Evolutionary conservation across 2,888 invertebrate genomes (phyloP), one percentile per base, ranked within the genome.

Genomic region (Euproctis similis): DNA sequence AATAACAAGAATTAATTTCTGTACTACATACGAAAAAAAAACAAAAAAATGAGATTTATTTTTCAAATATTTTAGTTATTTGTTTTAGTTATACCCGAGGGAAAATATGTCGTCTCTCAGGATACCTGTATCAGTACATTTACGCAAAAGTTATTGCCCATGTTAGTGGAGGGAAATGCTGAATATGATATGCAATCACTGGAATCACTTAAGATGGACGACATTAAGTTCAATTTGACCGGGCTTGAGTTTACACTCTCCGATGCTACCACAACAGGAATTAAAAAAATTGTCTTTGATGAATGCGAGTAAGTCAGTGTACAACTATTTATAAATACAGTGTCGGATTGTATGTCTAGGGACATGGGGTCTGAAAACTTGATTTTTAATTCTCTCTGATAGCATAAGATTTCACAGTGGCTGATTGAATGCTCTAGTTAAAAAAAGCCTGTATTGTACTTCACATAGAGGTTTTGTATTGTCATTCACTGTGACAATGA

Each of bases 181-280:
- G 59, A 54, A 4, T 27, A 46, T 8, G 53, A 50, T 2, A 37
- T 46, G 5, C 54, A 59, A 18, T 44, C 43, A 0, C 27, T 60
- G 3, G 66, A 67, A 11, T 39, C 46, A 0, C 39, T 67, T 55
- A 32, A 39, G 8, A 38, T 67, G 10, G 46, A 52, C 1, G 42
- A 41, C 8, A 24, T 55, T 0, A 41, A 49, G 9, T 35, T 64
- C 8, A 51, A 63, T 1, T 20, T 62, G 4, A 53, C 59, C 4
- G 64, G 62, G 2, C 42, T 67, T 2, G 46, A 57, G 19, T 41
- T 60, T 8, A 39, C 48, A 2, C 11, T 66, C 8, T 42, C 20
- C 2, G 47, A 53, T 4, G 46, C 38, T 1, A 13, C 24, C 6
- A 16, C 60, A 29, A 58, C 48, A 18, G 59, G 47, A 18, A 11